Percentiles rank a stretch among this genome's conserved stretches.
Evolutionary conservation across 2,888 invertebrate species (phyloP).

Genomic region (Dilophus febrilis): DNA sequence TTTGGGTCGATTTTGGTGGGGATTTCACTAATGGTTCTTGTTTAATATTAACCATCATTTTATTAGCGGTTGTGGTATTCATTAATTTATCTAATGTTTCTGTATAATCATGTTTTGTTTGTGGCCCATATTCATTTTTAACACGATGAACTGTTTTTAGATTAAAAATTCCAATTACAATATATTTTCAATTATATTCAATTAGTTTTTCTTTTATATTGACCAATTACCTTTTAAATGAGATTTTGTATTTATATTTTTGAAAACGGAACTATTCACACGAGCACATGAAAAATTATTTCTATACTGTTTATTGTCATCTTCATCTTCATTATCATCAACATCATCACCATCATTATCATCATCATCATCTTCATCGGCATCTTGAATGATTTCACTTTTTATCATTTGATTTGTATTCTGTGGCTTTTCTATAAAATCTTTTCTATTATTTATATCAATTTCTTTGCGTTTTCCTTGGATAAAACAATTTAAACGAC

Average conservation of each 20-base stretch:
- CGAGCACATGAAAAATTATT: slow-evolving; percentile 52
- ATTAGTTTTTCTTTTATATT: neutral
- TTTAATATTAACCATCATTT: too few species aligned
- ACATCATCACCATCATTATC: slow-evolving; percentile 23
- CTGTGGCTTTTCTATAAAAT: slow-evolving; percentile 39
- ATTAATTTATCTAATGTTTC: slow-evolving; percentile 32
- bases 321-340: too few species aligned
- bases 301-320: too few species aligned
- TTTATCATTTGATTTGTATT: slow-evolving; percentile 6
- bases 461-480: slow-evolving; percentile 58
- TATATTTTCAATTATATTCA: neutral
- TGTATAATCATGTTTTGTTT: slow-evolving; percentile 33
- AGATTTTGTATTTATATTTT: slow-evolving; percentile 55
- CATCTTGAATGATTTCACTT: too few species aligned
- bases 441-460: slow-evolving; percentile 53
- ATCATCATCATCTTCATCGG: slow-evolving; percentile 24
- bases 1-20: slow-evolving; percentile 1
- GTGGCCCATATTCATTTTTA: slow-evolving; percentile 52
- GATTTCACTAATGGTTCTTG: neutral
- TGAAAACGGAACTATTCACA: slow-evolving; percentile 53
- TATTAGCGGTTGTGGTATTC: slow-evolving; percentile 10
- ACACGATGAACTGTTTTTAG: slow-evolving; percentile 44
- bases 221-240: slow-evolving; percentile 51
- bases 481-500: slow-evolving; percentile 57
- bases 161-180: neutral